Evolutionary conservation across 2,797 vertebrate genomes (phyloP).

Genomic region (Delichon dasypus): DNA sequence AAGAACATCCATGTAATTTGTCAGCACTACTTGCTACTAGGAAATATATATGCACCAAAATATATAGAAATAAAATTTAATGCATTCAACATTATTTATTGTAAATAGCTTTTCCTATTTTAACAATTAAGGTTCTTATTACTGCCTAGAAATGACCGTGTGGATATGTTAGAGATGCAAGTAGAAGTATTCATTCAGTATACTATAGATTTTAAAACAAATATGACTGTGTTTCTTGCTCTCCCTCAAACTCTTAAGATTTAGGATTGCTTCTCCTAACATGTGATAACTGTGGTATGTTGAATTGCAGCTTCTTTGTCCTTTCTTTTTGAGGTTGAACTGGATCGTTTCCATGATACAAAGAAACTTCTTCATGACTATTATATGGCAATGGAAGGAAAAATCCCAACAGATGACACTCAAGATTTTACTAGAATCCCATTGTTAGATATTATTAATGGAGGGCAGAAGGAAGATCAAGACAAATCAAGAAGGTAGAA

Average conservation of each 20-base stretch:
- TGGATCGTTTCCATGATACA: conserved; percentile 87
- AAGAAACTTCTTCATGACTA: conserved; percentile 84
- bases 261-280: not conserved
- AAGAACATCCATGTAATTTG: not conserved
- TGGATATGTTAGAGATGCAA: not conserved
- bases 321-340: conserved; percentile 80
- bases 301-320: not conserved
- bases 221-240: not conserved
- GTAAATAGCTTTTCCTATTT: not conserved
- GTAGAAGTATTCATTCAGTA: not conserved
- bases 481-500: conserved; percentile 42
- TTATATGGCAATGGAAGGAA: conserved; percentile 81
- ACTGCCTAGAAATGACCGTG: not conserved
- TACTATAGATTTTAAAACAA: not conserved
- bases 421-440: conserved; percentile 74
- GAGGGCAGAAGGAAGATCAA: conserved; percentile 38
- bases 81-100: not conserved
- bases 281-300: not conserved
- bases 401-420: conserved; percentile 61
- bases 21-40: not conserved
- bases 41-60: not conserved
- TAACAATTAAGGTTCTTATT: not conserved
- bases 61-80: not conserved
- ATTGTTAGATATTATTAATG: conserved; percentile 70
- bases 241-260: not conserved